Evolutionary conservation across 2,888 invertebrate species (phyloP).

Genomic region (Cryptosula pallasiana): DNA sequence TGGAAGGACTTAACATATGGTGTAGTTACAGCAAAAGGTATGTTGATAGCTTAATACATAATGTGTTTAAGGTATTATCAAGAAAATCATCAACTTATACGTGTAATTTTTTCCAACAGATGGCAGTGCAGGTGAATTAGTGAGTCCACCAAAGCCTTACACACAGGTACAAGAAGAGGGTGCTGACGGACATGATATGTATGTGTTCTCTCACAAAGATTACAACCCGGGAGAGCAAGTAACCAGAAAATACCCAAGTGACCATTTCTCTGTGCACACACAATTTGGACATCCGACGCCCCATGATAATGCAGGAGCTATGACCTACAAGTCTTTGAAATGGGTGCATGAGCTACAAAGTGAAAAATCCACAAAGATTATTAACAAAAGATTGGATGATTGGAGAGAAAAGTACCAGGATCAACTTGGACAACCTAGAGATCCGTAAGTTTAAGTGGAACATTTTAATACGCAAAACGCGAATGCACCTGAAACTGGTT

Average conservation of each 20-base stretch:
- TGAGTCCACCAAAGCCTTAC: conserved; percentile 48
- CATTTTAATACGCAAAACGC: too few species aligned
- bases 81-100: too few species aligned
- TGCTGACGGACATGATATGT: conserved; percentile 42
- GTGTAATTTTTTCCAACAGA: too few species aligned
- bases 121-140: conserved; percentile 45
- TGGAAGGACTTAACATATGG: conserved; percentile 43
- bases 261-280: conserved; percentile 33
- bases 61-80: too few species aligned
- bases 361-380: conserved; percentile 42
- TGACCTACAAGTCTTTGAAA: conserved; percentile 39
- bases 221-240: conserved; percentile 44
- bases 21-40: conserved; percentile 44
- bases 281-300: conserved; percentile 48
- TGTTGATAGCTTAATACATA: too few species aligned
- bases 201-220: conserved; percentile 42
- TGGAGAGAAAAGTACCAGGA: conserved; percentile 49
- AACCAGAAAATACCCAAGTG: conserved; percentile 39
- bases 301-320: conserved; percentile 45
- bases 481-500: too few species aligned
- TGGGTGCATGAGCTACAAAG: conserved; percentile 42
- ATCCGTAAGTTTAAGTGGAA: conserved; percentile 50
- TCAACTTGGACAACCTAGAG: conserved; percentile 47
- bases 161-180: conserved; percentile 40
- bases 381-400: conserved; percentile 48